A percentile compares a stretch with the other conserved stretches of the same genome.
Evolutionary conservation across 2,797 vertebrate genomes (phyloP).

Genomic region (Danio tinwini): DNA sequence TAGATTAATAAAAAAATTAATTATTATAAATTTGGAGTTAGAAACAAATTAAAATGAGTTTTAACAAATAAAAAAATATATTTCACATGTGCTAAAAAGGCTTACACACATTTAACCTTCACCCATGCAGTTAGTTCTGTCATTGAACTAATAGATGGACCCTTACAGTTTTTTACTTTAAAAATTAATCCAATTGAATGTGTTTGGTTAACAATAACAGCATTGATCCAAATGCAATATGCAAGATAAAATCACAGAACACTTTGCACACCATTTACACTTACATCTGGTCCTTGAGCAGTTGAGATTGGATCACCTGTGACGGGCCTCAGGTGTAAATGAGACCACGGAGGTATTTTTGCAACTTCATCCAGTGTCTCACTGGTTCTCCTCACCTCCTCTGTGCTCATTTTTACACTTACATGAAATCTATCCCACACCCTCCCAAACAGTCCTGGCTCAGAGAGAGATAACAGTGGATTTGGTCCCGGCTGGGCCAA

Average conservation of each 20-base stretch:
- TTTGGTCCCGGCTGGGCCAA: constrained; percentile 39
- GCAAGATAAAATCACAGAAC: background rate
- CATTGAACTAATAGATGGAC: no score
- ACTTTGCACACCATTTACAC: background rate
- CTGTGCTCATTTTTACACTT: constrained; percentile 39
- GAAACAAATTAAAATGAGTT: no score
- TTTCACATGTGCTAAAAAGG: no score
- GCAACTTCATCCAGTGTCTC: constrained; percentile 14
- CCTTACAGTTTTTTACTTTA: no score
- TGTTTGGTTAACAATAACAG: background rate
- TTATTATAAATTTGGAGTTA: no score
- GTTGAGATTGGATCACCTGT: background rate
- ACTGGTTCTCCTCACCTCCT: constrained; percentile 28
- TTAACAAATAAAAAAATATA: no score
- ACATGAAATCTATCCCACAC: constrained; percentile 30
- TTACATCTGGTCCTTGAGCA: background rate
- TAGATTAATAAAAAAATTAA: no score
- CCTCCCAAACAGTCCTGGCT: constrained; percentile 27
- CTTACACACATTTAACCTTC: no score
- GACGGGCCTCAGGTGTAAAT: constrained; percentile 22
- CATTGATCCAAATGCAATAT: background rate
- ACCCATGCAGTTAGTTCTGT: no score
- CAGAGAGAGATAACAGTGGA: constrained; percentile 40
- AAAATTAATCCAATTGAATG: no score
- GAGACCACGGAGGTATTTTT: constrained; percentile 14